A percentile compares a stretch with the other conserved stretches of the same genome.
Evolutionary conservation across 2,113 vertebrate genomes (phyloP).

Genomic region (Sceloporus tristichus): DNA sequence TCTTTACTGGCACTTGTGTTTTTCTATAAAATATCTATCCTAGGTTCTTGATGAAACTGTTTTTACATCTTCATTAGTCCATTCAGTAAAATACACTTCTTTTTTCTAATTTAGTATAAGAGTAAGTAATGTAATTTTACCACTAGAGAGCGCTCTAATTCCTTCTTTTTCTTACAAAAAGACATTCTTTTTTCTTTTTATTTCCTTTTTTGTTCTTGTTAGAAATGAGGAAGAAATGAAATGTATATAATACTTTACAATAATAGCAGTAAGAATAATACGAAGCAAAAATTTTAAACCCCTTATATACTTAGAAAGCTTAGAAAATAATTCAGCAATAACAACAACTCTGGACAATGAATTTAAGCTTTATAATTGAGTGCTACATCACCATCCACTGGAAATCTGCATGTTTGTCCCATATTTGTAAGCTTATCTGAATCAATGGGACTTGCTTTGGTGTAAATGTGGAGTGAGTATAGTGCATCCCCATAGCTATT

Average conservation of each 20-base stretch:
- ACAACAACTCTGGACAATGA: no score
- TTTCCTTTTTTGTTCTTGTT: background rate
- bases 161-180: background rate
- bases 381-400: no score
- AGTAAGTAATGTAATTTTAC: background rate
- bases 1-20: background rate
- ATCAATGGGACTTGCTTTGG: no score
- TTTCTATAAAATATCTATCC: background rate
- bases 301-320: no score
- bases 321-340: no score
- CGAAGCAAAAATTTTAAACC: no score
- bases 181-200: background rate
- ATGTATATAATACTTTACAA: background rate
- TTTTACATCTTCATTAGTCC: background rate
- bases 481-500: no score
- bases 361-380: no score
- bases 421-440: no score
- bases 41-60: background rate
- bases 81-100: background rate
- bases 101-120: background rate
- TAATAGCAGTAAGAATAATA: no score
- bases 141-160: constrained; percentile 29
- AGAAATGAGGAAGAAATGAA: background rate
- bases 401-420: no score
- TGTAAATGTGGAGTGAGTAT: no score